Evolutionary conservation across 2,113 vertebrate genomes (phyloP).

Genomic region (Cervus canadensis): DNA sequence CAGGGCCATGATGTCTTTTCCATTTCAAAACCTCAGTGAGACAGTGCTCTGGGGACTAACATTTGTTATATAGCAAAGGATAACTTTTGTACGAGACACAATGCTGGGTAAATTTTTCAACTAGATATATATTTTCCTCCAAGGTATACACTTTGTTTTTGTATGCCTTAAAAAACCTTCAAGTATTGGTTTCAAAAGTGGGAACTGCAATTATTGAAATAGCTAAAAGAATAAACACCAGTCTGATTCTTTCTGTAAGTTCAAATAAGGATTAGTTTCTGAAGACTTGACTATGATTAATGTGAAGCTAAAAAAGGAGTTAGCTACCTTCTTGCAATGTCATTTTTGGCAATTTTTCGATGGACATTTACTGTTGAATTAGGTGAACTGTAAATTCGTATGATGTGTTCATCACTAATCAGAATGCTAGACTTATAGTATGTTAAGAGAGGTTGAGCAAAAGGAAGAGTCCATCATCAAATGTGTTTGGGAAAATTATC

Average conservation of each 20-base stretch:
- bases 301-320: background rate
- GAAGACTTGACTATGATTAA: background rate
- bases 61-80: background rate
- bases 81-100: slow-evolving; percentile 13
- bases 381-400: background rate
- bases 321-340: background rate
- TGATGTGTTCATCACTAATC: background rate
- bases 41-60: background rate
- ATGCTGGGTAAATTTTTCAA: slow-evolving; percentile 13
- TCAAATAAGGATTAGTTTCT: background rate
- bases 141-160: background rate
- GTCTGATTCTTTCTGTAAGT: background rate
- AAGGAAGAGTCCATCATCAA: background rate
- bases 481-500: background rate
- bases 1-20: background rate
- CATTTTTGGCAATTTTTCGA: background rate
- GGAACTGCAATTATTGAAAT: background rate
- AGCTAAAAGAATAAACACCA: background rate
- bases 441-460: background rate
- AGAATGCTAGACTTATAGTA: background rate
- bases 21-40: background rate
- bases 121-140: background rate
- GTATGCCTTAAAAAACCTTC: background rate
- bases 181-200: background rate
- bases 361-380: background rate